These are phyloP conservation scores for Actias luna DNA, from an alignment of 2,888 invertebrate species.

Conservation along the genomic window DNA sequence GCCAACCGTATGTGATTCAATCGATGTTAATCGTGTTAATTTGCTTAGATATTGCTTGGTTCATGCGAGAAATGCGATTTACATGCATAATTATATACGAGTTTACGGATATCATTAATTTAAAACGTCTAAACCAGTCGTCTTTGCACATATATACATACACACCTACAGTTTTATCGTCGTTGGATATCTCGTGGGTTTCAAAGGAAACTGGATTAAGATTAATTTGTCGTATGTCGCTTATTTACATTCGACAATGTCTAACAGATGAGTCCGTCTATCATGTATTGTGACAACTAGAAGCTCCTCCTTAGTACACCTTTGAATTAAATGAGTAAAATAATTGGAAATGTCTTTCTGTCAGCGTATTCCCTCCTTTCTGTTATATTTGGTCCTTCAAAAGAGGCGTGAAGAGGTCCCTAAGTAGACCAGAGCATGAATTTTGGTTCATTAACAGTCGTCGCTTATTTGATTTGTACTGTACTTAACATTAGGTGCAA, in stretches of 20 bases:
- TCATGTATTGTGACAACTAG: no score
- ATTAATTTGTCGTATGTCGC: background rate
- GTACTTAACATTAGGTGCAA: no score
- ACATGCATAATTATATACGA: background rate
- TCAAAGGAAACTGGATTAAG: background rate
- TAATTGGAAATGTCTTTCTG: no score
- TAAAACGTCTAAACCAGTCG: background rate
- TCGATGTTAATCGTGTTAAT: background rate
- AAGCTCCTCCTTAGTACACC: no score
- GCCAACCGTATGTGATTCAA: conserved; percentile 5
- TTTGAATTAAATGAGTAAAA: no score
- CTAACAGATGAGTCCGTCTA: background rate
- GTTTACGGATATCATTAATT: background rate
- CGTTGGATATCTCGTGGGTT: background rate
- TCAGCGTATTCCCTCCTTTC: no score
- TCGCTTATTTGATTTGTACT: no score
- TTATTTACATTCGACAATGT: background rate
- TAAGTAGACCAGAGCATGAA: no score
- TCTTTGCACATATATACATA: background rate
- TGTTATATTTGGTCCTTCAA: no score
- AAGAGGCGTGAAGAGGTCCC: no score
- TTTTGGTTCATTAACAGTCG: no score
- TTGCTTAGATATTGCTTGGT: background rate
- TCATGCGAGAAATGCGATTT: background rate
- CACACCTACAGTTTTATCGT: background rate